These are phyloP conservation scores for Erythrolamprus reginae DNA, from an alignment of 2,113 vertebrate genomes.

Conservation along the genomic window DNA sequence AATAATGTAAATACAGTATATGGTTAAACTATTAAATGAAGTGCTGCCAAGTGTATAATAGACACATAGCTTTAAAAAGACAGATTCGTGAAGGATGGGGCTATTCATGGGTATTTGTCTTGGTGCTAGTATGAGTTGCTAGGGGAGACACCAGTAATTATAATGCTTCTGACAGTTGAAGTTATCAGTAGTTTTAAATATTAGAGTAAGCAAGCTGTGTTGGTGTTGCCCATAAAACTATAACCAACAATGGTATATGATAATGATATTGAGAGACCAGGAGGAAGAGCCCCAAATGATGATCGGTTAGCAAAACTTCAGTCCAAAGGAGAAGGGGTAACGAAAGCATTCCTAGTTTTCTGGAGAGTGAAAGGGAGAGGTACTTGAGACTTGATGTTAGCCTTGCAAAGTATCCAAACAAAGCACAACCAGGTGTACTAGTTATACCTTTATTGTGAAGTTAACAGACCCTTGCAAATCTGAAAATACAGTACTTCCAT, in stretches of 20 bases:
- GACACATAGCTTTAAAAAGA: neutral
- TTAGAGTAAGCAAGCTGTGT: neutral
- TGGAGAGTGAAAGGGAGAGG: neutral
- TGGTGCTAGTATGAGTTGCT: neutral
- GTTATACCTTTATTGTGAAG: neutral
- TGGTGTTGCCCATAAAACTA: neutral
- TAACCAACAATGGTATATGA: neutral
- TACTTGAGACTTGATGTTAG: neutral
- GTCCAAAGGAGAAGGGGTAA: neutral
- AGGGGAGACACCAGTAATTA: neutral
- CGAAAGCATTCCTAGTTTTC: neutral
- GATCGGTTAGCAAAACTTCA: neutral
- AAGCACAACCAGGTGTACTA: neutral
- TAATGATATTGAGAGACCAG: neutral
- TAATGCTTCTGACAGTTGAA: neutral
- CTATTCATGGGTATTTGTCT: neutral
- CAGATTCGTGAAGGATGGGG: neutral
- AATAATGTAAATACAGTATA: neutral
- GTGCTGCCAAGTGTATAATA: neutral
- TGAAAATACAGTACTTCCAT: neutral
- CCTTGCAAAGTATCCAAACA: neutral
- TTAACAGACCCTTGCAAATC: neutral
- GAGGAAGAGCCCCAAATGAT: neutral
- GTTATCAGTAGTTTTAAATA: neutral
- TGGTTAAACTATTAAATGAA: neutral